Base-by-base conservation (phyloP, 2,113 vertebrate genomes). In the Tautogolabrus adspersus region DNA sequence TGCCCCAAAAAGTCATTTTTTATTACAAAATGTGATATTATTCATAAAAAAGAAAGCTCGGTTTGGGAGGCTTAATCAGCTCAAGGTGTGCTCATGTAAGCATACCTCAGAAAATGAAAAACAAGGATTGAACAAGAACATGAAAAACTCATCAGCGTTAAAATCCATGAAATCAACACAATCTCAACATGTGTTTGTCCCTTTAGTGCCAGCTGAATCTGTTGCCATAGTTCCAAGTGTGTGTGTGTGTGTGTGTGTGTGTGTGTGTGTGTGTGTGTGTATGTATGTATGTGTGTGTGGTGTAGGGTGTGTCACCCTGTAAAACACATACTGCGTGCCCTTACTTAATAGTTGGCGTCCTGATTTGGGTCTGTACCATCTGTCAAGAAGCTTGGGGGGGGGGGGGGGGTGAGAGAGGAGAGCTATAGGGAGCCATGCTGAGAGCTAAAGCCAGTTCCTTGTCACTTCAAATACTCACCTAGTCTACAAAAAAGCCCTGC, bases 401-500 rank as follows among this genome's bases (percentile, higher is more conserved):
- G 65, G 4, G 46, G 49, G 38, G 54, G 57, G 65, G 8, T 34
- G 49, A 10, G 68, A 69, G 67, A 66, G 52, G 21, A 77, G 63
- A 69, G 67, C 49, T 30, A 58, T 56, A 1, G n/a, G 60, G 46
- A 26, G 52, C 42, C 77, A 59, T 15, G 38, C 68, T 58, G 65
- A 55, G 87, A 85, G 86, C 77, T 60, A 11, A 72, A 82, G 79
- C 67, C 55, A 54, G 57, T 54, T 85, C 15, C 75, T 65, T 84
- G 88, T 88, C 81, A 84, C 77, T 82, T 89, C 72, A 79, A 74
- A 90, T 84, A 75, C 60, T 49, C 67, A 64, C 88, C 79, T 82
- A 66, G 77, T 78, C 77, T 26, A 64, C 66, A 78, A 64, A 82
- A n/a, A 64, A 77, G 69, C 69, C n/a, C 8, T 1, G 81, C 88